These are phyloP conservation scores for Acleris cristana DNA, from an alignment of 2,888 invertebrate genomes.

Conservation along the genomic window DNA sequence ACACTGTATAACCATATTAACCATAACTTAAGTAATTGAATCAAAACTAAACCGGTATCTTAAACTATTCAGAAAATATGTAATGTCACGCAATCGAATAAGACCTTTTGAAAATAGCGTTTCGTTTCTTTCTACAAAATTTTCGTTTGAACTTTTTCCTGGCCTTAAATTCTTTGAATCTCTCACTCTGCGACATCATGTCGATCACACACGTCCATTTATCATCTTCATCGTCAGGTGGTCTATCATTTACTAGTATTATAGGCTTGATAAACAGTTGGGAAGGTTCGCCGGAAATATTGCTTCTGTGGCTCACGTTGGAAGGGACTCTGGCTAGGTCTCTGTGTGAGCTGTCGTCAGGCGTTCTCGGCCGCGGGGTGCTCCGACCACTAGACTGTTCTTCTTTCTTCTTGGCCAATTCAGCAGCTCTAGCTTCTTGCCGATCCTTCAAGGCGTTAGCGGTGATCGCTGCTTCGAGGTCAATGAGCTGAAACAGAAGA, in stretches of 20 bases:
- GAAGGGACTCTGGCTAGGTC: constrained; percentile 57
- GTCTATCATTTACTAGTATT: constrained; percentile 73
- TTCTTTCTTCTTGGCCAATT: constrained; percentile 58
- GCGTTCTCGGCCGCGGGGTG: constrained; percentile 53
- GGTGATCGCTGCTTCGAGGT: constrained; percentile 66
- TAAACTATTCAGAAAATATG: too few species aligned
- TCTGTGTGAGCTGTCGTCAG: constrained; percentile 49
- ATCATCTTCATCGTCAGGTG: constrained; percentile 71
- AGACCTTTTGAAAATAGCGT: constrained; percentile 72
- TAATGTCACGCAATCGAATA: constrained; percentile 69
- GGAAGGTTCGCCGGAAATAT: constrained; percentile 48
- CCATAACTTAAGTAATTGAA: too few species aligned
- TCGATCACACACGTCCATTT: constrained; percentile 67
- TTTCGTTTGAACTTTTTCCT: constrained; percentile 67
- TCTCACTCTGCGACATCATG: constrained; percentile 60
- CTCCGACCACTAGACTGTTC: constrained; percentile 65
- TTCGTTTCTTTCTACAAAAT: constrained; percentile 67
- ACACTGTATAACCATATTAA: too few species aligned
- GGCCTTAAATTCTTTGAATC: constrained; percentile 61
- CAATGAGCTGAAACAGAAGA: constrained; percentile 62
- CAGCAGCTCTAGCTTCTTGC: constrained; percentile 47
- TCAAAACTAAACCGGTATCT: too few species aligned
- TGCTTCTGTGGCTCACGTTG: constrained; percentile 54
- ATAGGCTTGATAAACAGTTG: constrained; percentile 62
- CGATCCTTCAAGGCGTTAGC: constrained; percentile 42